These are phyloP conservation scores for Damaliscus lunatus DNA, from an alignment of 2,113 vertebrate genomes.

Conservation along the genomic window DNA sequence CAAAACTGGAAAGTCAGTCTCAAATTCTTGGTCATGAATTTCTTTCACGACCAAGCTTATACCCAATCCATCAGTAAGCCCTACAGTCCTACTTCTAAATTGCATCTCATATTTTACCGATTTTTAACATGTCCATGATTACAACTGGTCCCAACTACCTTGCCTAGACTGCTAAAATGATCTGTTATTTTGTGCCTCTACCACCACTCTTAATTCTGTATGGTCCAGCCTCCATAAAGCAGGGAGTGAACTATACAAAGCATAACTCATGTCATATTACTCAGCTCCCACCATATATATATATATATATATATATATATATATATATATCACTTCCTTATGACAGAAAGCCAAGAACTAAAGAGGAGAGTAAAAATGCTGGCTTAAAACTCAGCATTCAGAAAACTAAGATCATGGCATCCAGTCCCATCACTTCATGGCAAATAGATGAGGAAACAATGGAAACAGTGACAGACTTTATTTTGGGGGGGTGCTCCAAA, in stretches of 20 bases:
- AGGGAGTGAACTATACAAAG: neutral
- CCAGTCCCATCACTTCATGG: neutral
- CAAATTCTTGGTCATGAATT: neutral
- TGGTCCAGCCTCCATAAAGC: neutral
- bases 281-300: neutral
- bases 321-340: neutral
- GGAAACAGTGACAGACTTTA: neutral
- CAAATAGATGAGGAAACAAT: neutral
- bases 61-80: neutral
- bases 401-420: neutral
- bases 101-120: neutral
- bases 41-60: neutral
- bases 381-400: neutral
- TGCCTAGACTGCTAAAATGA: neutral
- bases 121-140: neutral
- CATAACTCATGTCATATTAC: neutral
- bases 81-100: neutral
- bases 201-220: neutral
- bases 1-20: neutral
- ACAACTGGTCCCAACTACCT: neutral
- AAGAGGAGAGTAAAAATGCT: neutral
- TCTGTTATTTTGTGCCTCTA: neutral
- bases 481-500: neutral
- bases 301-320: neutral
- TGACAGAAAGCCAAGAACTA: neutral